phyloP scores from a whole-genome alignment of 2,797 vertebrate genomes.

The Ceyx erithaca region DNA sequence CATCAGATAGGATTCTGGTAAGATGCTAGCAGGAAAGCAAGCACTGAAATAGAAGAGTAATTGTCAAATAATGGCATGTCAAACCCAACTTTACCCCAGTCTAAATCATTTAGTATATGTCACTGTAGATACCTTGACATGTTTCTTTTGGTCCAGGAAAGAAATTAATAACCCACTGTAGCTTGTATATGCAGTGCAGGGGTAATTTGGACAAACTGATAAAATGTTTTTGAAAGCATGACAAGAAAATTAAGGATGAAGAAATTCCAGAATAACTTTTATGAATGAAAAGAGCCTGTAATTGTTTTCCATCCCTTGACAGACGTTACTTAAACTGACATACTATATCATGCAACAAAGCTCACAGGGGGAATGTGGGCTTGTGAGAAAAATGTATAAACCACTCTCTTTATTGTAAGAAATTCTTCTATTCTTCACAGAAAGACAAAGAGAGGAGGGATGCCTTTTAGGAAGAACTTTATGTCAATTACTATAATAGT shows the following conservation, averaged over 20 bases:
- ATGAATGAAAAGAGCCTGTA: slow-evolving; percentile 59
- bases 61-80: slow-evolving; percentile 34
- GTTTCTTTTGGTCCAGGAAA: slow-evolving; percentile 66
- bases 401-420: neutral
- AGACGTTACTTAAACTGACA: slow-evolving; percentile 69
- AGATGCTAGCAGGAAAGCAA: slow-evolving; percentile 41
- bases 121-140: slow-evolving; percentile 39
- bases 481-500: neutral
- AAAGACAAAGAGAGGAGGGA: slow-evolving; percentile 18
- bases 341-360: slow-evolving; percentile 55
- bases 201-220: slow-evolving; percentile 59
- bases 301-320: slow-evolving; percentile 64
- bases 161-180: slow-evolving; percentile 54
- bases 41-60: slow-evolving; percentile 28
- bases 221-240: slow-evolving; percentile 67
- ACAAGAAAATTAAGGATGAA: slow-evolving; percentile 70
- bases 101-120: slow-evolving; percentile 46
- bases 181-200: slow-evolving; percentile 43
- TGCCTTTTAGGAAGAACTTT: slow-evolving; percentile 15
- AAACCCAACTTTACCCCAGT: slow-evolving; percentile 44
- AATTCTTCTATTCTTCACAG: neutral
- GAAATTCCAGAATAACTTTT: slow-evolving; percentile 43
- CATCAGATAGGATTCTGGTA: slow-evolving; percentile 28
- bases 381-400: slow-evolving; percentile 55
- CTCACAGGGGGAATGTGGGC: slow-evolving; percentile 6